Evolutionary conservation across 2,888 invertebrate genomes (phyloP).

Genomic region (Thecophora atra): DNA sequence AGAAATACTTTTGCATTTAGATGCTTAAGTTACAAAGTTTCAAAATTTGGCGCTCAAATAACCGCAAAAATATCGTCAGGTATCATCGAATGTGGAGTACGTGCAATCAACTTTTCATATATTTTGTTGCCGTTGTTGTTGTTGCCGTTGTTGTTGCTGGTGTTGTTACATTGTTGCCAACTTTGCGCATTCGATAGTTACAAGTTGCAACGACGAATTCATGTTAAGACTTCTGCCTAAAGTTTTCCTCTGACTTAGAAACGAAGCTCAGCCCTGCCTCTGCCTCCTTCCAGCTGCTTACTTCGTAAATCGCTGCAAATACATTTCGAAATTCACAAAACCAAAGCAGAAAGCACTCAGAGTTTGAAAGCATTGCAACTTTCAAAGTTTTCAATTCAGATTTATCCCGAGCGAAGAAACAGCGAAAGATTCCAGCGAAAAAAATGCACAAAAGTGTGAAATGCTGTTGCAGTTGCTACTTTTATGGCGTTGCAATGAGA

Average conservation of each 20-base stretch:
- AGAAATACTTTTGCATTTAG: background rate
- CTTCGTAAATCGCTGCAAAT: slow-evolving; percentile 16
- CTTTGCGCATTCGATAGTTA: slow-evolving; percentile 28
- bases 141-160: slow-evolving; percentile 8
- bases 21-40: slow-evolving; percentile 14
- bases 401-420: background rate
- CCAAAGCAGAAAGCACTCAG: slow-evolving; percentile 2
- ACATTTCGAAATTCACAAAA: slow-evolving; percentile 15
- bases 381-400: slow-evolving; percentile 21
- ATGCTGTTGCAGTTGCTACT: too few species aligned
- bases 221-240: slow-evolving; percentile 14
- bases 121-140: background rate
- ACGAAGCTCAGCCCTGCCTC: too few species aligned
- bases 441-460: too few species aligned
- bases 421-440: background rate
- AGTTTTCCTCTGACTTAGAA: slow-evolving; percentile 21
- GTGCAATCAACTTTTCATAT: background rate
- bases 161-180: slow-evolving; percentile 17
- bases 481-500: too few species aligned
- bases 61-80: background rate
- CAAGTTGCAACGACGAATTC: slow-evolving; percentile 31
- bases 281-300: background rate
- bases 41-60: slow-evolving; percentile 17
- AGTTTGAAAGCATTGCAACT: slow-evolving; percentile 9
- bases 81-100: background rate